Conservation (phyloP, 2,888 invertebrate genomes). For the Pocota personata region DNA sequence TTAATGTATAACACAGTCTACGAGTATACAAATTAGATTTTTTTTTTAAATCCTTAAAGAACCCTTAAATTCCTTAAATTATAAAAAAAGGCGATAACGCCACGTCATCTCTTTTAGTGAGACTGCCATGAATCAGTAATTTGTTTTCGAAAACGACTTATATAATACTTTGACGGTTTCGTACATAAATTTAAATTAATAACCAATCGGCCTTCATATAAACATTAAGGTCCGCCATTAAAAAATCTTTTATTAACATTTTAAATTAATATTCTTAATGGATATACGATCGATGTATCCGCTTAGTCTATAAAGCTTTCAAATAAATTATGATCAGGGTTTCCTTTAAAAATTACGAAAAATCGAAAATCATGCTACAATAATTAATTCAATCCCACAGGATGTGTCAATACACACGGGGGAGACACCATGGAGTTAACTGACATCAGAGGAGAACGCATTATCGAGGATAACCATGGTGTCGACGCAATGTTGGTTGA, state of each 20-base stretch:
- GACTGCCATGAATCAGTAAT: background rate
- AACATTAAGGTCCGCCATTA: background rate
- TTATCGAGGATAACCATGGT: slow-evolving; percentile 36
- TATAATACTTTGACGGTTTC: background rate
- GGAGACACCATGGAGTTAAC: background rate
- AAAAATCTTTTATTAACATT: background rate
- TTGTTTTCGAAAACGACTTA: background rate
- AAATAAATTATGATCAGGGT: background rate
- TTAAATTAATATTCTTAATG: background rate
- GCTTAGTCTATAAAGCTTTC: background rate
- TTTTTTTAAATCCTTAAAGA: no score
- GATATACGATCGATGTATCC: background rate
- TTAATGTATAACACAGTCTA: no score
- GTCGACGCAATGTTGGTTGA: slow-evolving; percentile 40
- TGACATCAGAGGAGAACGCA: slow-evolving; percentile 17
- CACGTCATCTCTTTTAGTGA: background rate
- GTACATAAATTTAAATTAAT: background rate
- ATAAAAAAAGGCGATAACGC: no score
- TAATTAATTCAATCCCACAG: slow-evolving; percentile 58
- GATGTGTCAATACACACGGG: slow-evolving; percentile 38
- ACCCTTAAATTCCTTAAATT: background rate
- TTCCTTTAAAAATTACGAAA: background rate
- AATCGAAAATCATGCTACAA: slow-evolving; percentile 44
- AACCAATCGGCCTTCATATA: background rate
- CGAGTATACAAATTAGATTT: no score